Percentiles rank a stretch among this genome's conserved stretches.
Evolutionary conservation across 2,888 invertebrate species (phyloP).

Genomic region (Sussaba pulchella): DNA sequence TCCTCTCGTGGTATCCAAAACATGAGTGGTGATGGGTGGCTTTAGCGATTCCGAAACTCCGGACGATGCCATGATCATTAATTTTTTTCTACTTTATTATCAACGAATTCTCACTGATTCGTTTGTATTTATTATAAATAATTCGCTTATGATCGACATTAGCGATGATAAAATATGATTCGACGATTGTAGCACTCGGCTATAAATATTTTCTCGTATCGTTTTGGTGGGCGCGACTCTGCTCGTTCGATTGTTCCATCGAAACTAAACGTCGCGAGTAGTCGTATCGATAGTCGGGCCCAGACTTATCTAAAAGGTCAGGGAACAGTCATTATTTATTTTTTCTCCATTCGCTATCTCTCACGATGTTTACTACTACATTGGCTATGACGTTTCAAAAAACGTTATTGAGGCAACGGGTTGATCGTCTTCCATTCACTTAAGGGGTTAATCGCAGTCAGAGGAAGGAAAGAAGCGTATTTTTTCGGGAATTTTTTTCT

Average conservation of each 20-base stretch:
- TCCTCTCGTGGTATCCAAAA: conserved; percentile 89
- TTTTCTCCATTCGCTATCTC: not conserved
- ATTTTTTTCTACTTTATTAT: not conserved
- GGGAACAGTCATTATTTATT: conserved; percentile 44
- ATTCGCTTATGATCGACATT: not conserved
- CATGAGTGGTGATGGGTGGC: conserved; percentile 88
- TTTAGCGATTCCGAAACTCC: conserved; percentile 34
- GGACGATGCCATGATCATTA: conserved; percentile 12
- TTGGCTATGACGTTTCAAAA: too few relatives aligned
- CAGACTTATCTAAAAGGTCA: conserved; percentile 58
- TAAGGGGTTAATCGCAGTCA: too few relatives aligned
- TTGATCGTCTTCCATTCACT: too few relatives aligned
- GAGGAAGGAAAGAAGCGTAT: too few relatives aligned
- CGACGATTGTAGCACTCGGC: not conserved
- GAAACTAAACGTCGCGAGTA: conserved; percentile 33
- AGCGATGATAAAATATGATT: conserved; percentile 1
- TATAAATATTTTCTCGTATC: too few relatives aligned
- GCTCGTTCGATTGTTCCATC: conserved; percentile 29
- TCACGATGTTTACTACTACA: too few relatives aligned
- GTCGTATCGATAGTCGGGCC: conserved; percentile 29
- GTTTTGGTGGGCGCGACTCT: too few relatives aligned
- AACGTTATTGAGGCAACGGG: too few relatives aligned
- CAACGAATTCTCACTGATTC: not conserved
- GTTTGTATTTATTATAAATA: conserved; percentile 1
- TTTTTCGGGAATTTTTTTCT: too few relatives aligned